These are phyloP conservation scores for Serripes groenlandicus DNA, from an alignment of 2,888 invertebrate species.

Conservation along the genomic window DNA sequence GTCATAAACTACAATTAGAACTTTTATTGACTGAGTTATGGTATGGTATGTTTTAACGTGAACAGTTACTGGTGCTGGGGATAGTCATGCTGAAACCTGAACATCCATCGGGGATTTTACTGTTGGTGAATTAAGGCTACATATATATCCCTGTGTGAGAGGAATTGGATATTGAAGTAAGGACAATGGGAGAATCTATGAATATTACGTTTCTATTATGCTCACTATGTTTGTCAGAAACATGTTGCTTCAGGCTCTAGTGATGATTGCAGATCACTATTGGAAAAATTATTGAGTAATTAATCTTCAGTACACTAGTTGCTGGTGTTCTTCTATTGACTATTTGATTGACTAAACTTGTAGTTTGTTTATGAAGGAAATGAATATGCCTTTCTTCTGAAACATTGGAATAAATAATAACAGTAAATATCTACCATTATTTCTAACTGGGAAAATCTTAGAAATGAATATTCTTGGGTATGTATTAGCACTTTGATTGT, in stretches of 20 bases:
- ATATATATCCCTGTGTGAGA: background rate
- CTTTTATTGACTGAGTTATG: background rate
- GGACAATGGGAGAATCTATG: slow-evolving; percentile 10
- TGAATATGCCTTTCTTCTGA: no score
- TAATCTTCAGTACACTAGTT: background rate
- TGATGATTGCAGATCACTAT: slow-evolving; percentile 4
- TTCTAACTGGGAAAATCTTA: no score
- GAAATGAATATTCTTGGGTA: background rate
- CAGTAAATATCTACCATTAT: no score
- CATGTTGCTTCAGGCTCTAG: slow-evolving; percentile 14
- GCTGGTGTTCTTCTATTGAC: background rate
- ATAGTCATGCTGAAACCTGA: slow-evolving; percentile 9
- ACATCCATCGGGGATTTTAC: slow-evolving; percentile 9
- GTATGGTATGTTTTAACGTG: background rate
- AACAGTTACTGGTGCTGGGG: background rate
- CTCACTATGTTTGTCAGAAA: background rate
- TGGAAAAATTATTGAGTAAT: slow-evolving; percentile 4
- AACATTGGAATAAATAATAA: no score
- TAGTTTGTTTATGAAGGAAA: no score
- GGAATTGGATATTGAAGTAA: slow-evolving; percentile 19
- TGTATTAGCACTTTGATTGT: no score
- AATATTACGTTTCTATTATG: slow-evolving; percentile 5
- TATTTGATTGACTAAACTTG: no score
- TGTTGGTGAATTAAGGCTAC: background rate
- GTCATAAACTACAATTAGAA: slow-evolving; percentile 13